Percentiles rank a stretch among this genome's conserved stretches.
Conservation (phyloP, 2,888 invertebrate species). For the Xiphydria camelus region DNA sequence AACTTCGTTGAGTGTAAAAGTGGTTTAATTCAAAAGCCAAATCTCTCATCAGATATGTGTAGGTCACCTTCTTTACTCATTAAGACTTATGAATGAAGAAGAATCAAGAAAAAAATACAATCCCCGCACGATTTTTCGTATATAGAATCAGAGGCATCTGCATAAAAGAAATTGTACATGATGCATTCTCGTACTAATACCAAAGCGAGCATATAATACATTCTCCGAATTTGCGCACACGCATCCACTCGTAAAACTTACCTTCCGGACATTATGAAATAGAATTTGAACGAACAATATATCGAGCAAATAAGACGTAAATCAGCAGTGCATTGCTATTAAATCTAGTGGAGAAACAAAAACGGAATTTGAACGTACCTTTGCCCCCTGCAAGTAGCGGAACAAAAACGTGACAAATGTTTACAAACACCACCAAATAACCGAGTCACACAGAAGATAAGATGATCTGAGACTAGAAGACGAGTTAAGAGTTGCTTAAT, state of each 20-base stretch:
- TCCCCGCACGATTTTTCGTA: no score
- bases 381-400: conserved; percentile 63
- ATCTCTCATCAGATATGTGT: no score
- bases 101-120: no score
- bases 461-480: no score
- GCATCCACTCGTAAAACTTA: background rate
- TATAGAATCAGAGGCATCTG: conserved; percentile 1
- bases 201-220: conserved; percentile 21
- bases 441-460: no score
- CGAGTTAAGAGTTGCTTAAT: no score
- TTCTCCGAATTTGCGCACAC: background rate
- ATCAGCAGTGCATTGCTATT: conserved; percentile 22
- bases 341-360: conserved; percentile 34
- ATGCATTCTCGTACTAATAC: conserved; percentile 15
- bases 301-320: conserved; percentile 7
- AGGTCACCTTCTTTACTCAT: background rate
- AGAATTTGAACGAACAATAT: conserved; percentile 7
- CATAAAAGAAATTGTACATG: conserved; percentile 15
- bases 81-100: background rate
- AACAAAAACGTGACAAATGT: conserved; percentile 49
- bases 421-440: conserved; percentile 27
- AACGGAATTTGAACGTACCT: conserved; percentile 62
- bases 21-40: no score
- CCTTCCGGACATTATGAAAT: conserved; percentile 11
- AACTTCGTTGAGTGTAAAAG: no score